Percentiles rank a stretch among this genome's conserved stretches.
These are phyloP conservation scores for Ellobium chinense DNA, from an alignment of 2,888 invertebrate species.

Conservation along the genomic window DNA sequence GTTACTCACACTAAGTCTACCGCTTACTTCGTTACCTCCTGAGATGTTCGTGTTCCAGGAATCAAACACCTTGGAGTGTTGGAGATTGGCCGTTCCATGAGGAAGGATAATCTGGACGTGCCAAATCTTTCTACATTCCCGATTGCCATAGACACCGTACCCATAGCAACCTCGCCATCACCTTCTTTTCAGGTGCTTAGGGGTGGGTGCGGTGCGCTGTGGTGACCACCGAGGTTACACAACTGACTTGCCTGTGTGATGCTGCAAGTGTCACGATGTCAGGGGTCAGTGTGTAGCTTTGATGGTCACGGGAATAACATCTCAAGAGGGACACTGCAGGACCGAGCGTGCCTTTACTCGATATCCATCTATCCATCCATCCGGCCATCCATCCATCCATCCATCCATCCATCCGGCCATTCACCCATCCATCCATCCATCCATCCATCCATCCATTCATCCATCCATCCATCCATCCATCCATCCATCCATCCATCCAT, in stretches of 20 bases:
- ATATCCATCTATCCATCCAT: not conserved
- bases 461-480: not conserved
- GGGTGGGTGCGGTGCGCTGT: slow-evolving; percentile 42
- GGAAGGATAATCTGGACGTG: not conserved
- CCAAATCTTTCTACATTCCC: slow-evolving; percentile 30
- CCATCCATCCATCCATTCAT: not conserved
- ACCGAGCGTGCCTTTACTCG: not conserved
- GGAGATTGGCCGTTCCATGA: slow-evolving; percentile 12
- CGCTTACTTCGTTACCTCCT: slow-evolving; percentile 49
- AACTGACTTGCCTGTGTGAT: not conserved
- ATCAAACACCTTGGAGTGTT: slow-evolving; percentile 35
- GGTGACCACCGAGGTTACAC: slow-evolving; percentile 37
- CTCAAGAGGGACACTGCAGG: not conserved
- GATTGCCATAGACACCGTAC: slow-evolving; percentile 35
- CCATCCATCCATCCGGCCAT: not conserved
- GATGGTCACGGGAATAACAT: not conserved
- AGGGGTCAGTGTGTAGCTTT: not conserved
- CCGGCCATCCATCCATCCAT: not conserved
- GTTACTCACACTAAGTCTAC: not conserved
- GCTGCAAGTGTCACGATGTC: not conserved
- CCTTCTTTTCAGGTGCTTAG: slow-evolving; percentile 39
- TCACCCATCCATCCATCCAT: not conserved
- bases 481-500: not conserved
- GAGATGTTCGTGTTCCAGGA: slow-evolving; percentile 43
- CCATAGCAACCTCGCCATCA: slow-evolving; percentile 47